phyloP scores from a whole-genome alignment of 2,113 vertebrate species.

The Sphaerodactylus townsendi region DNA sequence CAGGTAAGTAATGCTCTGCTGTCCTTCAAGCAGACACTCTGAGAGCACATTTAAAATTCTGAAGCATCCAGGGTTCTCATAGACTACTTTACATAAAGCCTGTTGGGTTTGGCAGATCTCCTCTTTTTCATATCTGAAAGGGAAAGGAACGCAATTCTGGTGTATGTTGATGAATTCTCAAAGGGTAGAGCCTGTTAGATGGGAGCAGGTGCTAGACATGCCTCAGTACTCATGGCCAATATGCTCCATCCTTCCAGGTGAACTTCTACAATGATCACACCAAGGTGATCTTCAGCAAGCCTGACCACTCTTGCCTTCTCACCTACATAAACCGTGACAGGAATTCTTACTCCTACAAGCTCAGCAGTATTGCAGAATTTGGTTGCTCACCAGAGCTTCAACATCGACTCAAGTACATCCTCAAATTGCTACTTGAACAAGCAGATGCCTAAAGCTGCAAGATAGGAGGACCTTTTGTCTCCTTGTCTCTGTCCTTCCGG shows the following conservation, averaged over 20 bases:
- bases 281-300: conserved; percentile 94
- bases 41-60: not conserved
- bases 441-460: conserved; percentile 71
- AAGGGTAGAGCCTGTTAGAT: not conserved
- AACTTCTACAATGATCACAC: conserved; percentile 98
- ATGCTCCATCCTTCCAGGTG: conserved; percentile 74
- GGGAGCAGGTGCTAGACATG: not conserved
- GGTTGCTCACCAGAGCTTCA: conserved; percentile 90
- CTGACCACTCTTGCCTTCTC: conserved; percentile 86
- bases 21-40: not conserved
- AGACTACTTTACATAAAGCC: no score
- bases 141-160: no score
- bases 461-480: not conserved
- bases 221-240: not conserved
- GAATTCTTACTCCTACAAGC: conserved; percentile 87
- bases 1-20: conserved; percentile 77
- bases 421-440: conserved; percentile 89
- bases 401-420: conserved; percentile 85
- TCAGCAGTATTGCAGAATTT: conserved; percentile 84
- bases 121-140: no score
- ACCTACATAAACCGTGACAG: conserved; percentile 94
- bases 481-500: conserved; percentile 40
- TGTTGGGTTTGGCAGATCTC: no score
- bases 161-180: not conserved
- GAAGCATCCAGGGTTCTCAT: no score